phyloP scores from a whole-genome alignment of 23 tunicate genomes.

The Oikopleura dioica region DNA sequence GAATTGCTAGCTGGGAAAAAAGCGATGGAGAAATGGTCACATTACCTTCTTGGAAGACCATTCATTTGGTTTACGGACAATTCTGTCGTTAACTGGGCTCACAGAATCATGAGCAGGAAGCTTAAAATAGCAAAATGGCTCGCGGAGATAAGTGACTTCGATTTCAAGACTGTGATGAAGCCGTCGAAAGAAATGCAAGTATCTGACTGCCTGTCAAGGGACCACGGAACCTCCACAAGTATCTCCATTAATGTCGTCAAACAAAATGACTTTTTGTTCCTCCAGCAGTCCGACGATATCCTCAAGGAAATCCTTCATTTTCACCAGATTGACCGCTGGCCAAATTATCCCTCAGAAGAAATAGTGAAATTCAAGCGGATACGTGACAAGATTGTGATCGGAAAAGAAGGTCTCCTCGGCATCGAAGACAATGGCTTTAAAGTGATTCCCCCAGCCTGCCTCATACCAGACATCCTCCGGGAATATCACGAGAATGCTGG shows the following conservation, averaged over 20 bases:
- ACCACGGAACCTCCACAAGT: too few species aligned
- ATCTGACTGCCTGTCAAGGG: not conserved
- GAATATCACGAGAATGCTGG: not conserved
- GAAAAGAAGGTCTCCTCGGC: not conserved
- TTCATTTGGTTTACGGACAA: not conserved
- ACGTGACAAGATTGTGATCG: not conserved
- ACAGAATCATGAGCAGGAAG: not conserved
- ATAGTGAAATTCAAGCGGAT: not conserved
- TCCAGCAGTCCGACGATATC: not conserved
- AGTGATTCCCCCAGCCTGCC: not conserved
- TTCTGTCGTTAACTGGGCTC: not conserved
- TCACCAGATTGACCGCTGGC: not conserved
- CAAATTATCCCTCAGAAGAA: not conserved
- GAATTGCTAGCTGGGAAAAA: not conserved
- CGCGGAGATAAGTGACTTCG: not conserved
- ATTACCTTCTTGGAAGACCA: not conserved
- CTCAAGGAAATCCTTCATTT: not conserved
- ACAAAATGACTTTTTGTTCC: not conserved
- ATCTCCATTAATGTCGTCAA: not conserved
- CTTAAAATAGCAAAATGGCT: not conserved
- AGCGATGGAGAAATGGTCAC: not conserved
- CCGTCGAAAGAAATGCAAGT: not conserved
- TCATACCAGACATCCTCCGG: not conserved
- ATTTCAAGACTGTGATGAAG: not conserved
- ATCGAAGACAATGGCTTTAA: not conserved